Evolutionary conservation across 2,113 vertebrate genomes (phyloP).

Genomic region (Craseonycteris thonglongyai): DNA sequence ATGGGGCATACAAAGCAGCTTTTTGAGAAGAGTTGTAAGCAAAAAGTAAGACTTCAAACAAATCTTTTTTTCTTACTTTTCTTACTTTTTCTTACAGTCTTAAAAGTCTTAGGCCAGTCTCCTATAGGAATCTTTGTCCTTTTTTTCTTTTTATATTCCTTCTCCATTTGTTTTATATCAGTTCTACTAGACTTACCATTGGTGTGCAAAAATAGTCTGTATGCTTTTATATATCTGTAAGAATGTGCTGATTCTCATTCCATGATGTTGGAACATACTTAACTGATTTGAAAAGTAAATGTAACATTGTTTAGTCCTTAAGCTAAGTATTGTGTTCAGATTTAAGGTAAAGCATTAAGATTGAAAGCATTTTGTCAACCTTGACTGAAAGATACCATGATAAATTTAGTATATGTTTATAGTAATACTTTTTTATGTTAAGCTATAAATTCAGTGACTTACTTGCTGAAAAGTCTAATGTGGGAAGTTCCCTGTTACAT

Average conservation of each 20-base stretch:
- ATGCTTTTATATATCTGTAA: not conserved
- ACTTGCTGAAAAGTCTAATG: not conserved
- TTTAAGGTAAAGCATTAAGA: not conserved
- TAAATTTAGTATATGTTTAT: not conserved
- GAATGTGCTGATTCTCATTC: not conserved
- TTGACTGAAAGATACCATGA: not conserved
- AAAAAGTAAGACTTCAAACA: not conserved
- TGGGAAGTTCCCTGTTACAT: not conserved
- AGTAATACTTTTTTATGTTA: not conserved
- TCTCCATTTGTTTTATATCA: not conserved
- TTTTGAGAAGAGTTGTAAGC: not conserved
- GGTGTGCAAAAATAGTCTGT: not conserved
- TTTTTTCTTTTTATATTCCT: not conserved
- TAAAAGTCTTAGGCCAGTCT: not conserved
- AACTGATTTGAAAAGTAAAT: slow-evolving; percentile 20
- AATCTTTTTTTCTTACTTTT: not conserved
- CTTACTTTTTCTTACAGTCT: not conserved
- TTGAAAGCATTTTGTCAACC: slow-evolving; percentile 4
- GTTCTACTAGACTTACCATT: not conserved
- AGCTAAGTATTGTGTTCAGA: not conserved
- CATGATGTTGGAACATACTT: not conserved
- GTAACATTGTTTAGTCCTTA: not conserved
- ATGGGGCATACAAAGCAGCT: not conserved
- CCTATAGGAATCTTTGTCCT: not conserved
- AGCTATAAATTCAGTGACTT: not conserved